These are phyloP conservation scores for Phocides pigmalion DNA, from an alignment of 1,140 invertebrate species.

Conservation along the genomic window DNA sequence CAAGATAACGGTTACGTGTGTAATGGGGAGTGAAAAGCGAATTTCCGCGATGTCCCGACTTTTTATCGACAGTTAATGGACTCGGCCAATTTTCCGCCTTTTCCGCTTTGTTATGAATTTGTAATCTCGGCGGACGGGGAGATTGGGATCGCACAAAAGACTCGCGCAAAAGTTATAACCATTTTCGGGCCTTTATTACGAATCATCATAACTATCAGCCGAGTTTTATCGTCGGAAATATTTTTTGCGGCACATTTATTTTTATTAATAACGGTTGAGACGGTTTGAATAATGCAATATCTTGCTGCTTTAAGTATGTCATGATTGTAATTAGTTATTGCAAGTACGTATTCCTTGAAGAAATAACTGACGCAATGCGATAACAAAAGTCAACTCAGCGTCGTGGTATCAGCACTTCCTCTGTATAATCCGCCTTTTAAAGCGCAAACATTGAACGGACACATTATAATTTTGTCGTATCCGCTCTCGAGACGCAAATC, in stretches of 20 bases:
- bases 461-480: slow-evolving; percentile 19
- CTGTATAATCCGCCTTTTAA: slow-evolving; percentile 28
- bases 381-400: slow-evolving; percentile 9
- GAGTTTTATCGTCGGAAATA: slow-evolving; percentile 17
- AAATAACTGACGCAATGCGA: slow-evolving; percentile 5
- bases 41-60: slow-evolving; percentile 43
- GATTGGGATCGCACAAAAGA: slow-evolving; percentile 32
- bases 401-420: slow-evolving; percentile 13
- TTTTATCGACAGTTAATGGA: slow-evolving; percentile 47
- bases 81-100: slow-evolving; percentile 39
- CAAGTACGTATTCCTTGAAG: background rate
- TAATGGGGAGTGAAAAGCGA: slow-evolving; percentile 53
- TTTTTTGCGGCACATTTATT: slow-evolving; percentile 12
- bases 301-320: background rate
- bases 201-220: slow-evolving; percentile 23
- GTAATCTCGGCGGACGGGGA: slow-evolving; percentile 32
- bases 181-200: slow-evolving; percentile 28
- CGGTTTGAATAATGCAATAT: background rate
- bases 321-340: background rate
- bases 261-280: slow-evolving; percentile 9
- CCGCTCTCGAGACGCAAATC: slow-evolving; percentile 11
- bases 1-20: slow-evolving; percentile 49
- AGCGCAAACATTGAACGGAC: slow-evolving; percentile 11
- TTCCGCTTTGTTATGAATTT: slow-evolving; percentile 42
- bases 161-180: slow-evolving; percentile 33